A percentile compares a stretch with the other conserved stretches of the same genome.
Conservation (phyloP, 2,797 vertebrate genomes). For the Phataginus tetradactyla region DNA sequence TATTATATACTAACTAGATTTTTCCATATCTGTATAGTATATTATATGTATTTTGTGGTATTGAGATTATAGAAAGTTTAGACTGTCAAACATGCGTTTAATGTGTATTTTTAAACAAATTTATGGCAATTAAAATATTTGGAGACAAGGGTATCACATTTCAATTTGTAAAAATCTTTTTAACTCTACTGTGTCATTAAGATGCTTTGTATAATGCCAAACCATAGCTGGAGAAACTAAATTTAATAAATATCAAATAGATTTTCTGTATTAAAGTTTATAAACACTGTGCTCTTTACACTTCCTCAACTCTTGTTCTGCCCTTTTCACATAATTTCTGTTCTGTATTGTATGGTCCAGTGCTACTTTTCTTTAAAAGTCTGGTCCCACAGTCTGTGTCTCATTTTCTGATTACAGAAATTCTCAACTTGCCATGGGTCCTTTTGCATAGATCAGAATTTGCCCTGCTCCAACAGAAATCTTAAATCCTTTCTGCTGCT, state of each 20-base stretch:
- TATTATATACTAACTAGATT: slow-evolving; percentile 92
- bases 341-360: neutral
- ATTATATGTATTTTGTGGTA: slow-evolving; percentile 99
- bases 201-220: slow-evolving; percentile 93
- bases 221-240: slow-evolving; percentile 92
- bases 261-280: slow-evolving; percentile 91
- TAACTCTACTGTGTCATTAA: slow-evolving; percentile 91
- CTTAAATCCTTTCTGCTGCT: neutral
- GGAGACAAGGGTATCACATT: slow-evolving; percentile 93
- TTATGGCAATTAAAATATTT: slow-evolving; percentile 93
- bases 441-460: neutral
- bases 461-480: neutral
- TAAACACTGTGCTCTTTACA: slow-evolving; percentile 70
- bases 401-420: slow-evolving; percentile 22
- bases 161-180: slow-evolving; percentile 94
- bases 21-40: slow-evolving; percentile 97
- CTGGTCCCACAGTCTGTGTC: neutral
- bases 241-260: slow-evolving; percentile 93
- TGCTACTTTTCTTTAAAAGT: neutral
- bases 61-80: slow-evolving; percentile 99
- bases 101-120: slow-evolving; percentile 94
- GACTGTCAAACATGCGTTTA: slow-evolving; percentile 92
- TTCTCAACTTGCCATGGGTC: neutral
- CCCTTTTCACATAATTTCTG: neutral
- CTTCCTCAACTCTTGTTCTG: slow-evolving; percentile 26